A percentile compares a stretch with the other conserved stretches of the same genome.
Evolutionary conservation across 2,888 invertebrate genomes (phyloP).

Genomic region (Leptodirus hochenwartii): DNA sequence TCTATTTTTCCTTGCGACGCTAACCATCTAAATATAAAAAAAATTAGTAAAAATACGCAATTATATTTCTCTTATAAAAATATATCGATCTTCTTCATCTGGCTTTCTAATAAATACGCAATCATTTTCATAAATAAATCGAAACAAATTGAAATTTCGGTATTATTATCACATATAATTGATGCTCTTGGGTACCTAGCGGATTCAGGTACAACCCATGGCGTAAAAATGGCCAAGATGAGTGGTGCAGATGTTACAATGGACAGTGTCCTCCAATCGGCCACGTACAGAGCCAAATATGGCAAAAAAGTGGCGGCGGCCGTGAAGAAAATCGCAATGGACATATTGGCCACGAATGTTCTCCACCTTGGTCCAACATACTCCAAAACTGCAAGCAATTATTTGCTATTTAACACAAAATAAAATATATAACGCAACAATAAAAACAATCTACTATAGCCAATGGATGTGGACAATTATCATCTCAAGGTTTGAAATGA

Average conservation of each 20-base stretch:
- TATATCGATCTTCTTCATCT: too few species aligned
- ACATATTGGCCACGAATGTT: slow-evolving; percentile 82
- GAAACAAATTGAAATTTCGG: too few species aligned
- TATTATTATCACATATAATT: too few species aligned
- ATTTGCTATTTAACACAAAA: background rate
- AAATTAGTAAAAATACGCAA: too few species aligned
- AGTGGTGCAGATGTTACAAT: slow-evolving; percentile 65
- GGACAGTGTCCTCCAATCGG: slow-evolving; percentile 64
- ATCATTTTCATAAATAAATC: too few species aligned
- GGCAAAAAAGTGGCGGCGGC: slow-evolving; percentile 61
- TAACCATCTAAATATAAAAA: slow-evolving; percentile 55
- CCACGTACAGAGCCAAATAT: slow-evolving; percentile 66
- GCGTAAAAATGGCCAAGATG: slow-evolving; percentile 48
- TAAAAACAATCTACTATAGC: too few species aligned
- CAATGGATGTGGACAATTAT: too few species aligned
- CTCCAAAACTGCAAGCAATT: slow-evolving; percentile 54
- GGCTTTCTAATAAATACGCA: too few species aligned
- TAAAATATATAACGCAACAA: slow-evolving; percentile 1
- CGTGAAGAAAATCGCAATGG: slow-evolving; percentile 76
- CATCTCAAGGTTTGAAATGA: too few species aligned
- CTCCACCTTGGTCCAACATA: slow-evolving; percentile 83
- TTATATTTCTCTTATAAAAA: too few species aligned
- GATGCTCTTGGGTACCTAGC: slow-evolving; percentile 50
- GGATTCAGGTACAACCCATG: slow-evolving; percentile 67
- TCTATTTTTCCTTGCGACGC: slow-evolving; percentile 72